phyloP scores from a whole-genome alignment of 2,113 vertebrate genomes.

The Urocolius indicus region DNA sequence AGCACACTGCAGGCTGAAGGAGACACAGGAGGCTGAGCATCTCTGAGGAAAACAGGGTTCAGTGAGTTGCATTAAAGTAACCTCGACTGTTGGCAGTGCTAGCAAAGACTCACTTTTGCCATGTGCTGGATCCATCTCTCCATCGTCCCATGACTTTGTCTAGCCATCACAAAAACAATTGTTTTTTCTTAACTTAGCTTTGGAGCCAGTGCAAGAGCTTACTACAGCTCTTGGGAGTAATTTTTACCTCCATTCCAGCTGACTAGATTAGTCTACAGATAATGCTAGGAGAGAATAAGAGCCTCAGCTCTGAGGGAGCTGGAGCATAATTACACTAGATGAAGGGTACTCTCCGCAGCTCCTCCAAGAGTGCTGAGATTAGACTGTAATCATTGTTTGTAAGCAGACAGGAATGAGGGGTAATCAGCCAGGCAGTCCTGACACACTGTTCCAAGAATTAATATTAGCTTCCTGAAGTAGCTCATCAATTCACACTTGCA shows the following conservation, averaged over 20 bases:
- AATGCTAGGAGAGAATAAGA: conserved; percentile 59
- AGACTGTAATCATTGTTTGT: conserved; percentile 77
- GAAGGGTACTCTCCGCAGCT: conserved; percentile 65
- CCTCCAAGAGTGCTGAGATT: conserved; percentile 75
- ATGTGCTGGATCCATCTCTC: not conserved
- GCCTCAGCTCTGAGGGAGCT: conserved; percentile 57
- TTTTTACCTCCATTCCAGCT: conserved; percentile 55
- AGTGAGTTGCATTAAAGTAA: not conserved
- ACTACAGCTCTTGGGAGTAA: conserved; percentile 21
- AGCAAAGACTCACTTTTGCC: not conserved
- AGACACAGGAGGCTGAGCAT: not conserved
- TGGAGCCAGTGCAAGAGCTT: conserved; percentile 12
- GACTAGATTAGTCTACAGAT: conserved; percentile 57
- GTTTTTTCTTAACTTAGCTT: conserved; percentile 19
- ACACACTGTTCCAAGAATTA: conserved; percentile 66
- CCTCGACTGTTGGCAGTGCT: not conserved
- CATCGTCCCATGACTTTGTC: not conserved
- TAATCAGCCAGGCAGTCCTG: conserved; percentile 70
- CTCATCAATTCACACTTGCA: not conserved
- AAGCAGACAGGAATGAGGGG: conserved; percentile 74
- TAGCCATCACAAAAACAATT: not conserved
- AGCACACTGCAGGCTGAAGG: not conserved
- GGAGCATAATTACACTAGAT: conserved; percentile 67
- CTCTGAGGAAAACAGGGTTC: not conserved
- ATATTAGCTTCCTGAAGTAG: conserved; percentile 61